Conservation (phyloP, 2,797 vertebrate genomes). For the Phoxinus dragarum region DNA sequence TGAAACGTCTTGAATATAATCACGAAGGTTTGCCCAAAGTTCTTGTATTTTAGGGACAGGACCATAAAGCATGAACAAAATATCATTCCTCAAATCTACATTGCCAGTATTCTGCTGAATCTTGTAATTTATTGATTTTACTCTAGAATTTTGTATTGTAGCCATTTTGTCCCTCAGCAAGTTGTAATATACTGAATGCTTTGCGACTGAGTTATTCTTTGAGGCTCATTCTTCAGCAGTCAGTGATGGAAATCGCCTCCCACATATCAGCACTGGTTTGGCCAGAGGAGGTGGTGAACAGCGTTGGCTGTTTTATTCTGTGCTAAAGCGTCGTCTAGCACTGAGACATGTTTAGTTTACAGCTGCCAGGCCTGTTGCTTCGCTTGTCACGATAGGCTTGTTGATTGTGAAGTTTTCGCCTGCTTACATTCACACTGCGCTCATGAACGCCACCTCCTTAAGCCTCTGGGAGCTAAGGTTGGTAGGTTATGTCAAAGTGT, state of each 20-base stretch:
- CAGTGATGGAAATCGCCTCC: slow-evolving; percentile 6
- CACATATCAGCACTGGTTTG: neutral
- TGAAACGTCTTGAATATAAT: neutral
- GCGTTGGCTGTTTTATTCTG: neutral
- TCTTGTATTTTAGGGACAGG: neutral
- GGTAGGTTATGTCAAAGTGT: slow-evolving; percentile 76
- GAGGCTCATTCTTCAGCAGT: slow-evolving; percentile 15
- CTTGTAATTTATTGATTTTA: neutral
- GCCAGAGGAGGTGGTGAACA: neutral
- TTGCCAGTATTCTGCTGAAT: neutral
- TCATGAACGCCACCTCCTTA: slow-evolving; percentile 56
- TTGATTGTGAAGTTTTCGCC: slow-evolving; percentile 50
- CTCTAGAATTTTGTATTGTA: neutral
- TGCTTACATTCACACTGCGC: slow-evolving; percentile 50
- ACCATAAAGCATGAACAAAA: neutral
- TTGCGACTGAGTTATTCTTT: neutral
- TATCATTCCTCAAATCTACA: slow-evolving; percentile 3
- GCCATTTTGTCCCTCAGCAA: slow-evolving; percentile 6
- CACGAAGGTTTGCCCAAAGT: neutral
- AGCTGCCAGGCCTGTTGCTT: slow-evolving; percentile 8
- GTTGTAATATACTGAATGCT: neutral
- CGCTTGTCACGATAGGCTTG: slow-evolving; percentile 12
- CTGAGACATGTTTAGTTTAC: slow-evolving; percentile 8
- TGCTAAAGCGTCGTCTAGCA: neutral
- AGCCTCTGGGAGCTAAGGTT: slow-evolving; percentile 66